Conservation (phyloP, 2,888 invertebrate species). For the Neoaliturus tenellus region DNA sequence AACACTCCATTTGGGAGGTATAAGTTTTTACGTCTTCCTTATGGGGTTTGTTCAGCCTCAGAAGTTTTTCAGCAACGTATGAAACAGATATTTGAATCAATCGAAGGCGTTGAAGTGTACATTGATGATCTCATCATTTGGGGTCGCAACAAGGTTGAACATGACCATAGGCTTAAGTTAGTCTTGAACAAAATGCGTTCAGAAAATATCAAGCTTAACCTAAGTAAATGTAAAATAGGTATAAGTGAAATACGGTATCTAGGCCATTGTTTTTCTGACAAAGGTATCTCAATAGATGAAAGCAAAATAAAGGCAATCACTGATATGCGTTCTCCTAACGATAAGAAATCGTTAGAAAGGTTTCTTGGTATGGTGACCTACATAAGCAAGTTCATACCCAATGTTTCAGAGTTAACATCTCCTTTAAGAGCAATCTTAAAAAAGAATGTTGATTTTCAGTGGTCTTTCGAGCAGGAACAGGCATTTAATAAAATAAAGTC, state of each 20-base stretch:
- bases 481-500: slow-evolving; percentile 42
- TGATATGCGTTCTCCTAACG: slow-evolving; percentile 48
- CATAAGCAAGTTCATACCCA: slow-evolving; percentile 58
- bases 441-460: slow-evolving; percentile 46
- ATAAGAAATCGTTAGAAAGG: slow-evolving; percentile 49
- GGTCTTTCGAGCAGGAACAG: slow-evolving; percentile 30
- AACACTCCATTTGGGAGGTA: slow-evolving; percentile 68
- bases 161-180: slow-evolving; percentile 57
- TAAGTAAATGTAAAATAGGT: slow-evolving; percentile 60
- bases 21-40: slow-evolving; percentile 64
- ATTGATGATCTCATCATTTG: slow-evolving; percentile 66
- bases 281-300: slow-evolving; percentile 57
- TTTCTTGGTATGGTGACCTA: slow-evolving; percentile 57
- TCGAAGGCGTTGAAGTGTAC: slow-evolving; percentile 60
- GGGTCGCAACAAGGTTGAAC: slow-evolving; percentile 61
- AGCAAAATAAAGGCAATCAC: slow-evolving; percentile 58
- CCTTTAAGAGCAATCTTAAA: slow-evolving; percentile 49
- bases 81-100: slow-evolving; percentile 64
- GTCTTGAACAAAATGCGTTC: slow-evolving; percentile 21
- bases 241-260: slow-evolving; percentile 63
- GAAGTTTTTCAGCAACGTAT: slow-evolving; percentile 67
- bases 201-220: slow-evolving; percentile 62
- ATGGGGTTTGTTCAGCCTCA: slow-evolving; percentile 60
- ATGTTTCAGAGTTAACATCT: slow-evolving; percentile 42
- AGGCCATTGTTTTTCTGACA: slow-evolving; percentile 62